Evolutionary conservation across 1,140 invertebrate genomes (phyloP), one percentile per base, ranked within the genome.

Genomic region (Aradophagus sp.): DNA sequence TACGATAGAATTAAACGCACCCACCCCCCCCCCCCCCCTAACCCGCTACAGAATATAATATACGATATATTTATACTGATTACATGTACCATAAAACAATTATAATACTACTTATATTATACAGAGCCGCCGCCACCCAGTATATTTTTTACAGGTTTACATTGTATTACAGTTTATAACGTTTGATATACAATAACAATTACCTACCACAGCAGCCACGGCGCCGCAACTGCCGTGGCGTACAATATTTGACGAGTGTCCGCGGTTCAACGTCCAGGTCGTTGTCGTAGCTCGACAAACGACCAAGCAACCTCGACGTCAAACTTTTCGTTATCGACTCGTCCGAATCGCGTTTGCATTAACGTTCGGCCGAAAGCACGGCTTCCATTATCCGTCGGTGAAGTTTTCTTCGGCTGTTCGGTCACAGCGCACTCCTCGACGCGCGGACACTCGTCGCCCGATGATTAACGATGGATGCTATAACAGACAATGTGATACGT

Each of bases 71-170:
- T 84, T 85, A 84, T 85, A 84, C 79, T 82, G 76, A 82, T 83
- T 84, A 84, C 77, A 73, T 84, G 77, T 85, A 84, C 80, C 83
- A 84, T 84, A 85, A 82, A 80, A 78, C 73, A 69, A 83, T 82
- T 80, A 83, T 82, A 83, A 80, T 85, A 84, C 78, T 82, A 84
- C 75, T 83, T 81, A 83, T 84, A 84, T 84, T 81, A 82, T 81
- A 84, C 81, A 86, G 82, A 86, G 82, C 81, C 81, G 77, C 77
- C 81, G 82, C 78, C 84, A 85, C 81, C 80, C 82, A 86, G 82
- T 86, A 86, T 86, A 86, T 86, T 86, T 85, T 86, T 86, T 86
- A 86, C 84, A 86, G 84, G 83, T 86, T 86, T 86, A 85, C 84
- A 85, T 84, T 85, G 81, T 85, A 85, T 85, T 85, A 86, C 84